Base-by-base conservation (phyloP, 2,113 vertebrate genomes). In the Helogale parvula region DNA sequence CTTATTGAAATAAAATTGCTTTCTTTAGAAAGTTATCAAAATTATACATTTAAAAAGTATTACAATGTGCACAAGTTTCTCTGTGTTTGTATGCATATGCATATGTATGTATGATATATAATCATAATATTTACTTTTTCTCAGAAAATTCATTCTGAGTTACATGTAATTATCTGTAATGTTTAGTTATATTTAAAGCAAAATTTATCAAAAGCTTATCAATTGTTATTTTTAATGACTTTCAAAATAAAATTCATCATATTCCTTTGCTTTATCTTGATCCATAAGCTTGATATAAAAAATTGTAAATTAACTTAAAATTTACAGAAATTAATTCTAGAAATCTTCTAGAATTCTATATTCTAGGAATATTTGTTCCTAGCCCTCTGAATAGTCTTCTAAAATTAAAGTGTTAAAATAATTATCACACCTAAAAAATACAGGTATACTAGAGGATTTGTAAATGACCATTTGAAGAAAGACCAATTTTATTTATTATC, bases 351-450 rank as follows among this genome's bases (percentile, higher is more conserved):
- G 52, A 54, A 54, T 54, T 17, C 15, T 54, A 54, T 54, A 54
- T 54, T 17, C 52, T 54, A 54, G 52, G 52, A 54, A 23, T 1
- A 45, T 84, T 52, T 79, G 6, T 76, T 74, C 35, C 77, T 88
- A 79, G 12, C 52, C 19, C 3, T 77, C 29, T 52, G 35, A 77
- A 54, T 87, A 57, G 7, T 63, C 25, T 84, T 79, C 21, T 71
- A 21, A 82, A 97, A 89, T 92, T 92, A 90, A 96, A 88, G 97
- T 92, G 19, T 93, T 85, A 76, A 52, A 72, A 90, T 84, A 72
- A 95, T 88, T 52, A 71, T 29, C 66, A 17, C 1, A 90, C 41
- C 10, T 92, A 10, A 94, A 93, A 89, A 80, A 52, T 65, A 57
- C 23, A 84, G 63, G 13, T 94, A 3, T 80, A 69, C n/a, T 35